phyloP scores from a whole-genome alignment of 2,797 vertebrate species.

The Lacerta agilis region DNA sequence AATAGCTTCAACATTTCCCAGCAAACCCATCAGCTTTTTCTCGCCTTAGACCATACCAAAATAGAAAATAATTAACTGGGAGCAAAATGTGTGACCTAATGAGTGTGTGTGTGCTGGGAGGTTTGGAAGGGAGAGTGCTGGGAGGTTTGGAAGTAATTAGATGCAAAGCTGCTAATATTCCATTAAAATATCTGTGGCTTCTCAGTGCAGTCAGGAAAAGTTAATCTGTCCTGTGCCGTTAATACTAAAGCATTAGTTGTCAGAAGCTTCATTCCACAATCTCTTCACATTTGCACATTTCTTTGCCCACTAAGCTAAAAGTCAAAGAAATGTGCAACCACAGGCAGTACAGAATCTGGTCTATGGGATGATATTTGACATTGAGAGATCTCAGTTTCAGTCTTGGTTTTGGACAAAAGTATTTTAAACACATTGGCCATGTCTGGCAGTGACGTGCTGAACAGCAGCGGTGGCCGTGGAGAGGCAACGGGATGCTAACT shows the following conservation, averaged over 20 bases:
- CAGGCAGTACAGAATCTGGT: background rate
- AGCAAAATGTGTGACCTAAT: constrained; percentile 43
- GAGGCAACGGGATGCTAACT: too few relatives aligned
- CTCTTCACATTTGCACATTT: constrained; percentile 67
- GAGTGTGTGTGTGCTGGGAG: background rate
- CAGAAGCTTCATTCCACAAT: constrained; percentile 65
- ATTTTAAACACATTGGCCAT: background rate
- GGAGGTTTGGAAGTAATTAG: constrained; percentile 69
- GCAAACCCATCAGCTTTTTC: constrained; percentile 40
- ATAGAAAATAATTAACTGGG: constrained; percentile 58
- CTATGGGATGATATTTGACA: background rate
- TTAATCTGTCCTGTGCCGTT: constrained; percentile 71
- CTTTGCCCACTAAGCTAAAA: constrained; percentile 63
- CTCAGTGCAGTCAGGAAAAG: constrained; percentile 64
- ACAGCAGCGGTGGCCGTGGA: too few relatives aligned
- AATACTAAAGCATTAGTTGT: constrained; percentile 65
- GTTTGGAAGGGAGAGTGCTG: constrained; percentile 25
- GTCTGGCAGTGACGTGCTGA: too few relatives aligned
- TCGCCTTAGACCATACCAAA: constrained; percentile 33
- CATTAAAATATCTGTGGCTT: constrained; percentile 67
- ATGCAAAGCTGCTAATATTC: constrained; percentile 69
- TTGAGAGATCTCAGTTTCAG: background rate
- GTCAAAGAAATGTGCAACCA: constrained; percentile 28
- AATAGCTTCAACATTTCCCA: constrained; percentile 35
- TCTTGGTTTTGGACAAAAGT: background rate